These are phyloP conservation scores for Lycocerus yunnanus DNA, from an alignment of 2,888 invertebrate species.

Conservation along the genomic window DNA sequence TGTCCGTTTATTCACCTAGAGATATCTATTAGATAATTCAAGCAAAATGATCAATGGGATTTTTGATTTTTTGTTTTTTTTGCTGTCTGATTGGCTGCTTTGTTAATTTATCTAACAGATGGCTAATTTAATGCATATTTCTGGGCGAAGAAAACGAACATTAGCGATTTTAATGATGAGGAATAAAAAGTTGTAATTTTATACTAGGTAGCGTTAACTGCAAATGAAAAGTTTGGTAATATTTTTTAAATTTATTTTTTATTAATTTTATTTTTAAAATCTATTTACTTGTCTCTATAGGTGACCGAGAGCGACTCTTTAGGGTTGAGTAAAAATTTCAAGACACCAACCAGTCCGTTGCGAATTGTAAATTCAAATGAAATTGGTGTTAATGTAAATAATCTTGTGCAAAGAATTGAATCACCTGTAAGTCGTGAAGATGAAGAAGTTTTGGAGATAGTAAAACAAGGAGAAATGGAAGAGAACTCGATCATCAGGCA, in stretches of 20 bases:
- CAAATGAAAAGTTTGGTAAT: no score
- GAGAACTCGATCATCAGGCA: conserved; percentile 42
- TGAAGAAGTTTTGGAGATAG: conserved; percentile 62
- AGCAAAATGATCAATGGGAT: no score
- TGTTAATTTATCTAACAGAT: no score
- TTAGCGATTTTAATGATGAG: no score
- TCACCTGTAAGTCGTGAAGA: conserved; percentile 56
- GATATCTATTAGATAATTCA: no score
- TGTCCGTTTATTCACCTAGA: no score
- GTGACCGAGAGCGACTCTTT: conserved; percentile 5
- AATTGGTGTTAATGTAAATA: conserved; percentile 48
- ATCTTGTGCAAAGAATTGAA: conserved; percentile 49
- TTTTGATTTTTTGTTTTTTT: no score
- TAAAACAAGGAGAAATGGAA: conserved; percentile 48
- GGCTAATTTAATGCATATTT: no score
- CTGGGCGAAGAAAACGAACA: no score
- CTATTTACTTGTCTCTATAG: neutral
- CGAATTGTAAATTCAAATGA: conserved; percentile 48
- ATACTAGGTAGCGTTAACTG: no score
- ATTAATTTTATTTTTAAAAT: neutral
- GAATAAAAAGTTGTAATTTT: no score
- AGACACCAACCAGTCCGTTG: conserved; percentile 48
- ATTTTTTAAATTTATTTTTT: neutral
- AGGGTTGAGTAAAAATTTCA: neutral
- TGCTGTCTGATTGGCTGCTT: no score